Base-by-base conservation (phyloP, 2,113 vertebrate species). In the Anolis sagrei region DNA sequence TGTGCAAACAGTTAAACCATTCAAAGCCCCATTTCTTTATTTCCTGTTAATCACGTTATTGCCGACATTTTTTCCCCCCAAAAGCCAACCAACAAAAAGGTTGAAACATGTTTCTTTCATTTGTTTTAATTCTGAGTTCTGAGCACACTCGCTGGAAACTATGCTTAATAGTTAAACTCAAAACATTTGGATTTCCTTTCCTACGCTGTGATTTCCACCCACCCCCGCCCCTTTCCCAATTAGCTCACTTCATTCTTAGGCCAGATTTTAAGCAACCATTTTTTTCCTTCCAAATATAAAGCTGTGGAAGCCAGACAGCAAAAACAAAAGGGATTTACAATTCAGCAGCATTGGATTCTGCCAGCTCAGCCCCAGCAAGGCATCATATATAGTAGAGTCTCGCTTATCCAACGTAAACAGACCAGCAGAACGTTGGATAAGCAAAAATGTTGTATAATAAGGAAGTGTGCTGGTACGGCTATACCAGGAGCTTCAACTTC, bases 41-140 rank as follows among this genome's bases (percentile, higher is more conserved):
- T 97, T 96, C 96, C 95, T 96, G 96, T 95, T 95, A 96, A 96
- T 95, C 95, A 93, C 95, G 96, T 95, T 95, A 95, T 95, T 95
- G 95, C 92, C 94, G 95, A 84, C 94, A 95, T 96, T 86, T 72
- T 44, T 44, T 44, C n/a, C n/a, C n/a, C 2, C 2, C 54, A 82
- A 74, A 80, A 48, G 18, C 32, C 29, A 54, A 82, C n/a, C 68
- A 84, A 49, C 66, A 86, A 16, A 44, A 93, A 95, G 95, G 94
- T 90, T 74, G 95, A 96, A 95, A 97, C 95, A 96, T 96, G 95
- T 95, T 97, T 96, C 95, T 97, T 97, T 97, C 96, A 96, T 97
- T 96, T 97, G 96, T 95, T 68, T 96, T 96, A 95, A 92, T 96
- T 96, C 96, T 94, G 94, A 94, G 96, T 96, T 96, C 95, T 95